Conservation (phyloP, 2,888 invertebrate genomes). For the Caenorhabditis becei region DNA sequence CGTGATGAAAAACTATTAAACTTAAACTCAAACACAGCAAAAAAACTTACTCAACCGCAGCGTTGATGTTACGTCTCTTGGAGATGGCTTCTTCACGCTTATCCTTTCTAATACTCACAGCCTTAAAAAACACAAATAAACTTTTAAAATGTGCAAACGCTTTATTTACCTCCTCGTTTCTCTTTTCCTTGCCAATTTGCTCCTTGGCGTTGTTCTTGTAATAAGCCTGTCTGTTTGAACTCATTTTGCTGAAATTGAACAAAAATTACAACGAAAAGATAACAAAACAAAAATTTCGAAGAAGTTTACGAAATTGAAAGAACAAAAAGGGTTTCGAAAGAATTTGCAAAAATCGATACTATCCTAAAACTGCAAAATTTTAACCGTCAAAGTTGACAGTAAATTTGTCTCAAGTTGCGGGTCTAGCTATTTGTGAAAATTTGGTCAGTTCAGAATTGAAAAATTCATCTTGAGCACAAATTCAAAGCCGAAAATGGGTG, state of each 20-base stretch:
- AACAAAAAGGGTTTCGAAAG: not conserved
- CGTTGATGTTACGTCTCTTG: conserved; percentile 93
- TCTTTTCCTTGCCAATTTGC: conserved; percentile 87
- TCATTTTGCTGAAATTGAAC: conserved; percentile 52
- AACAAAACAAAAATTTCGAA: not conserved
- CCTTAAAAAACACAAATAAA: too few relatives aligned
- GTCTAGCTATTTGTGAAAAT: too few relatives aligned
- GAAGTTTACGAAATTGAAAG: not conserved
- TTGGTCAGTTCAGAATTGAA: too few relatives aligned
- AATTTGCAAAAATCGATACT: not conserved
- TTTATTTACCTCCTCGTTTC: conserved; percentile 73
- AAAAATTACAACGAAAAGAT: not conserved
- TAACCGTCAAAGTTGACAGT: too few relatives aligned
- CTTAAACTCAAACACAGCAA: too few relatives aligned
- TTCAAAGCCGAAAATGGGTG: not conserved
- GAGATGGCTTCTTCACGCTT: conserved; percentile 97
- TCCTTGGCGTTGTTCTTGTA: conserved; percentile 99
- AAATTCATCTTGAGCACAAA: too few relatives aligned
- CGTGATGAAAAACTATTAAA: not conserved
- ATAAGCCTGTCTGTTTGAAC: conserved; percentile 71
- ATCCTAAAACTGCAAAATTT: conserved; percentile 8
- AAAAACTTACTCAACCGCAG: conserved; percentile 83
- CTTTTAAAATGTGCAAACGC: too few relatives aligned
- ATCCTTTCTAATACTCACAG: conserved; percentile 90
- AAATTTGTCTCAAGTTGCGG: too few relatives aligned